Percentiles rank a stretch among this genome's conserved stretches.
phyloP scores from a whole-genome alignment of 23 tunicate species.

The Pegea sp. region DNA sequence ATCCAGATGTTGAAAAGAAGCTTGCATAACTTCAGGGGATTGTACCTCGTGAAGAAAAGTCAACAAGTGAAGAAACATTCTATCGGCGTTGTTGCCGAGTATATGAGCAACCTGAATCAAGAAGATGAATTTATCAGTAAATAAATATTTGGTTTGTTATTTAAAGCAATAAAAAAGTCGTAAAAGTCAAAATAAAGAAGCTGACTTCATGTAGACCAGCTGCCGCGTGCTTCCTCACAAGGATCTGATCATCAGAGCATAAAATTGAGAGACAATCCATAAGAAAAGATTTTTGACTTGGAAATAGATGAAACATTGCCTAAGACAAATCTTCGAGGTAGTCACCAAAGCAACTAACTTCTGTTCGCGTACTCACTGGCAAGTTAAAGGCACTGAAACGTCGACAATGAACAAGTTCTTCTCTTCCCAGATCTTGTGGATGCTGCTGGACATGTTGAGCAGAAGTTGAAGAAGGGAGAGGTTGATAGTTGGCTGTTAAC shows the following conservation, averaged over 20 bases:
- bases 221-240: constrained; percentile 38
- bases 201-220: constrained; percentile 75
- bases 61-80: constrained; percentile 28
- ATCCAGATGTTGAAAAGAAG: constrained; percentile 19
- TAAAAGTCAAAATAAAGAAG: not conserved
- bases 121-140: not conserved
- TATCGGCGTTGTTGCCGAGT: constrained; percentile 27
- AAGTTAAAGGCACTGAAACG: constrained; percentile 38
- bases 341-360: too few species aligned
- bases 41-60: constrained; percentile 22
- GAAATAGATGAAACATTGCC: constrained; percentile 1
- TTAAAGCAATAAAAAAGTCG: not conserved
- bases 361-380: constrained; percentile 47
- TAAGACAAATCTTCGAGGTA: too few species aligned
- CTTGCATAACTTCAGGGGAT: constrained; percentile 39
- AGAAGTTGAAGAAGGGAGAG: too few species aligned
- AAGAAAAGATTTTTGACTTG: not conserved
- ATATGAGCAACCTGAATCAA: constrained; percentile 39
- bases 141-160: not conserved
- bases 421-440: constrained; percentile 8
- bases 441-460: constrained; percentile 1
- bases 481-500: too few species aligned
- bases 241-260: constrained; percentile 33
- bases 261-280: constrained; percentile 17
- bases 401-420: constrained; percentile 32